Conservation (phyloP, 2,888 invertebrate genomes). For the Lampropteryx suffumata region DNA sequence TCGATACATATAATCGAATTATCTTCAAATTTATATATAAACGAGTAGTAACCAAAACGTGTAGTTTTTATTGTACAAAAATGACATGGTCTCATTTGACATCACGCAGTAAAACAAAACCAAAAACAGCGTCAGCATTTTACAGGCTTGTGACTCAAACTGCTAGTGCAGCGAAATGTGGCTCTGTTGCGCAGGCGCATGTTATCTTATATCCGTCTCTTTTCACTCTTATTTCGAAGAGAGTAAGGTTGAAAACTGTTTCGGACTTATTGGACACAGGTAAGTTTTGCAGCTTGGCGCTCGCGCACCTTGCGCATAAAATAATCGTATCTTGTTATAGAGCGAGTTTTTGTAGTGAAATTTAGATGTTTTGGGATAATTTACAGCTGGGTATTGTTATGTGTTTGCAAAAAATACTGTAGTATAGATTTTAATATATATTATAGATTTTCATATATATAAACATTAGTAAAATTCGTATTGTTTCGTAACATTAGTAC, state of each 20-base stretch:
- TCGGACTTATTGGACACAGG: conserved; percentile 5
- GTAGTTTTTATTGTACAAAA: neutral
- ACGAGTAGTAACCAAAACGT: too few relatives aligned
- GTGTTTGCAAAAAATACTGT: neutral
- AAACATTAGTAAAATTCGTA: too few relatives aligned
- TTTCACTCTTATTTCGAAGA: neutral
- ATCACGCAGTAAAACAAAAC: conserved; percentile 60
- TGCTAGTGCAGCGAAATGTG: conserved; percentile 54
- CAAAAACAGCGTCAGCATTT: conserved; percentile 52
- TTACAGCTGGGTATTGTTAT: neutral
- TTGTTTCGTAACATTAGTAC: too few relatives aligned
- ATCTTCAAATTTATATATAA: too few relatives aligned
- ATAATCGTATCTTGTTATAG: conserved; percentile 28
- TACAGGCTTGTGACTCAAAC: conserved; percentile 35
- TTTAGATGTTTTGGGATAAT: conserved; percentile 17
- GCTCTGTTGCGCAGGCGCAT: conserved; percentile 35
- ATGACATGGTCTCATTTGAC: conserved; percentile 33
- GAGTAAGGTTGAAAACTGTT: conserved; percentile 9
- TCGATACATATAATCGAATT: too few relatives aligned
- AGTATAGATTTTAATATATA: too few relatives aligned
- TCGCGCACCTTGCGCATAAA: conserved; percentile 42
- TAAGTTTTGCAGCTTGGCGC: conserved; percentile 26
- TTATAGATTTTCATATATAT: too few relatives aligned
- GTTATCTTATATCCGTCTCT: conserved; percentile 18
- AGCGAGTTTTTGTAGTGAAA: conserved; percentile 21